Evolutionary conservation across 2,888 invertebrate genomes (phyloP), one percentile per base, ranked within the genome.

Genomic region (Drosophila macrothrix): DNA sequence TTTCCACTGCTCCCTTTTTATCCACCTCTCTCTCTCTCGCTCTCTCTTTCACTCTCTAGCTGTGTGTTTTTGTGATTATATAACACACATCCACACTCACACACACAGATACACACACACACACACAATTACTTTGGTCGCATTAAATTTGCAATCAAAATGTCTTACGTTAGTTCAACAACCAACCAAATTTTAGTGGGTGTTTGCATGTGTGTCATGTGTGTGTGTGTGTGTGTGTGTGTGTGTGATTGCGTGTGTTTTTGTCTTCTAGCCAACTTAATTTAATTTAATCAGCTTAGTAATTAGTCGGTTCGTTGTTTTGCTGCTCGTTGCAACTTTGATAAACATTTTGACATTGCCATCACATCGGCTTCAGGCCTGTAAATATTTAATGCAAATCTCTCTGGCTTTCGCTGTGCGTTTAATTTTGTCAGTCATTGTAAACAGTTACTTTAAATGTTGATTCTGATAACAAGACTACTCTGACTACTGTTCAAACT

Each of bases 281-380:
- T 78, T 79, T 55, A 67, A 79, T 79, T 76, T 76, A 79, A 79
- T 76, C 70, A 79, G 72, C 73, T 73, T 60, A 53, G 75, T 73
- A 72, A 79, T 79, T 79, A 79, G 79, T 64, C 58, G 56, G 61
- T 31, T n/a, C 16, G 52, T 29, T 37, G 39, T 25, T 58, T 39
- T 46, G 46, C 41, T 53, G 46, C 33, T 59, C 29, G 35, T 28
- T 56, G 46, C 69, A 39, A 39, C 49, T 22, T 41, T 55, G 66
- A 67, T 54, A 33, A 67, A 61, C 50, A 70, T 65, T 68, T 65
- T 31, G 41, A 35, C 49, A 52, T 54, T 55, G 25, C 14, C 25
- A 22, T n/a, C 46, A 19, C n/a, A 19, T 25, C 46, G 31, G 31
- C n/a, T 19, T 35, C 12, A 19, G 5, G 22, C 35, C 14, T 50